Conservation (phyloP, 92 coral and sea anemone genomes). For the Porites rus region DNA sequence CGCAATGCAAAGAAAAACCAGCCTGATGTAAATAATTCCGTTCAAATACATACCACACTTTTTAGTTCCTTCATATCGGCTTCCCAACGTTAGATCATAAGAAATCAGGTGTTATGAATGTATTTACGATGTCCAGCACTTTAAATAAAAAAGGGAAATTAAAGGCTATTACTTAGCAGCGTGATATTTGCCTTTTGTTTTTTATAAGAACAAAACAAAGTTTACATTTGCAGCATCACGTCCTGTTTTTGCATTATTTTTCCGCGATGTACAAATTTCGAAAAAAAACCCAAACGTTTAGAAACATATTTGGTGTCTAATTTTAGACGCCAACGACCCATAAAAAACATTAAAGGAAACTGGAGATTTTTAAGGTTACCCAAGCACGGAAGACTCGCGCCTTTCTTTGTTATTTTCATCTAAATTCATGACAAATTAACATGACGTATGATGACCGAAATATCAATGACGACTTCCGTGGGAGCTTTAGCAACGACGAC, state of each 20-base stretch:
- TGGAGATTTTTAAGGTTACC: no score
- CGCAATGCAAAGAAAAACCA: not conserved
- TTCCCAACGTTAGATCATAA: not conserved
- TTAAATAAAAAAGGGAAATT: not conserved
- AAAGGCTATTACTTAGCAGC: not conserved
- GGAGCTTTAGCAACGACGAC: not conserved
- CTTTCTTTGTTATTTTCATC: no score
- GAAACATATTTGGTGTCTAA: no score
- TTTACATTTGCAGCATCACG: not conserved
- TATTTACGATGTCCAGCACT: not conserved
- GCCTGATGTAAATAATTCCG: not conserved
- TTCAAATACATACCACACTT: not conserved
- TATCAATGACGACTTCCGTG: not conserved
- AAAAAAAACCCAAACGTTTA: no score
- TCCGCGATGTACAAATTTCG: not conserved
- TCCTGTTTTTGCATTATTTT: not conserved
- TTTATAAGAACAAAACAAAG: no score
- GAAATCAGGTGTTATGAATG: not conserved
- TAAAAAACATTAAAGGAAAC: no score
- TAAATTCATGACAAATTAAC: not conserved
- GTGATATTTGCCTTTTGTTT: not conserved
- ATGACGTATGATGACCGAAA: not conserved
- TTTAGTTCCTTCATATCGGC: slow-evolving; percentile 4
- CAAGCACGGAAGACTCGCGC: no score
- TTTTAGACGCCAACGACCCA: no score